Base-by-base conservation (phyloP, 2,888 invertebrate genomes). In the Phytoseiulus persimilis region DNA sequence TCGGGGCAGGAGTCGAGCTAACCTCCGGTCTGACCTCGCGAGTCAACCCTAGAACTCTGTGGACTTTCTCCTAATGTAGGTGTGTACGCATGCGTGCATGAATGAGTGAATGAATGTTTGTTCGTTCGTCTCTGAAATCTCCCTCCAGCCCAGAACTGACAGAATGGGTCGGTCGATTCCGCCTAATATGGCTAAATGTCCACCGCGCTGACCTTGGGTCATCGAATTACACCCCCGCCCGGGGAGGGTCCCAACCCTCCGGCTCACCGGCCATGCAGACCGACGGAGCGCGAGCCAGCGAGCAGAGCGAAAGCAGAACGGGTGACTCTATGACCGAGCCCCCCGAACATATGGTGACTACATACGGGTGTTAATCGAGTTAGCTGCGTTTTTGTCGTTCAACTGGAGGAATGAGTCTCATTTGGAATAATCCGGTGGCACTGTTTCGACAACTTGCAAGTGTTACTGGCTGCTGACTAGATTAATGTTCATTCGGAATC, bases 101-200 rank as follows among this genome's bases (percentile, higher is more conserved):
- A 6, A 46, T 46, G 65, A 65, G 28, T 65, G 65, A 65, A 65
- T 65, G 65, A 28, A 18, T 65, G 5, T 23, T 14, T 18, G 65
- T 1, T 2, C 28, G 65, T 28, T 65, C 18, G 65, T 65, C 65
- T 65, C 28, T 14, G 18, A 65, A 6, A 28, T 23, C 65, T 65
- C 65, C 65, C 14, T 65, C 23, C 28, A 65, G 28, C 23, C 65
- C 65, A 65, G 65, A 65, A 65, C 28, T 65, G 1, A 65, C 23
- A 65, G 28, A 65, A 65, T 2, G 28, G 65, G 65, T 28, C 65
- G 14, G 18, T 65, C 65, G 65, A 6, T 65, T 65, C 18, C 65
- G 65, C 65, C 65, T 65, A 65, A 65, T 65, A 65, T 65, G 65
- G 65, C 65, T 65, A 65, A 65, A 65, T 65, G 65, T 65, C 65